Base-by-base conservation (phyloP, 2,888 invertebrate species). In the Zootermopsis nevadensis region DNA sequence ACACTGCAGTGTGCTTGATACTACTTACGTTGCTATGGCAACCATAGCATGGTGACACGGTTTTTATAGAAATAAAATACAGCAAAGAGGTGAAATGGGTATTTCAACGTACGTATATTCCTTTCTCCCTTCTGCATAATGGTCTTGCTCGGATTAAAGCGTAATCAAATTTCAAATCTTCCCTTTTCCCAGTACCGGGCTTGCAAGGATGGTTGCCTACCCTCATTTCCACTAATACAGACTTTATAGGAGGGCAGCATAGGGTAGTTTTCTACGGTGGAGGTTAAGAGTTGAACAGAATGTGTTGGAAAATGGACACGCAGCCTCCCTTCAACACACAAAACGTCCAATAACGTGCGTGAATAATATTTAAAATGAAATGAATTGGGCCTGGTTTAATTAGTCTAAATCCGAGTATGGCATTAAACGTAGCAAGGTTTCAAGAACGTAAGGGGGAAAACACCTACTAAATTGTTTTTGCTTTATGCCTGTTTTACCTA, bases 81-180 rank as follows among this genome's bases (percentile, higher is more conserved):
- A 60, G n/a, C 6, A 60, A 60, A 8, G 30, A 33, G 33, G 33
- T 12, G 33, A 69, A 30, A 33, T 33, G 69, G 33, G 19, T 69
- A 22, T 69, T 69, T 60, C 12, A 7, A 60, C n/a, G n/a, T n/a
- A 60, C n/a, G 60, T 60, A 4, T 69, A 67, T 2, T 19, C 67
- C 7, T 30, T 6, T 30, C 67, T 30, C 31, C 22, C 2, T 4
- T 27, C 27, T 24, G 1, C n/a, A 33, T 19, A 22, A 33, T 33
- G 69, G 69, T 69, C 69, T 69, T 33, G 69, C 69, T 69, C 33
- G 69, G 69, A 69, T 69, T 69, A 69, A 38, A 19, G 38, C 10
- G n/a, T 74, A 74, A 74, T 74, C 74, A 74, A 74, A 74, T 74
- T 27, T 74, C 12, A 31, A 72, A 30, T 8, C 67, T 33, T 7